phyloP scores from a whole-genome alignment of 1,140 invertebrate species.

The Achatina immaculata region DNA sequence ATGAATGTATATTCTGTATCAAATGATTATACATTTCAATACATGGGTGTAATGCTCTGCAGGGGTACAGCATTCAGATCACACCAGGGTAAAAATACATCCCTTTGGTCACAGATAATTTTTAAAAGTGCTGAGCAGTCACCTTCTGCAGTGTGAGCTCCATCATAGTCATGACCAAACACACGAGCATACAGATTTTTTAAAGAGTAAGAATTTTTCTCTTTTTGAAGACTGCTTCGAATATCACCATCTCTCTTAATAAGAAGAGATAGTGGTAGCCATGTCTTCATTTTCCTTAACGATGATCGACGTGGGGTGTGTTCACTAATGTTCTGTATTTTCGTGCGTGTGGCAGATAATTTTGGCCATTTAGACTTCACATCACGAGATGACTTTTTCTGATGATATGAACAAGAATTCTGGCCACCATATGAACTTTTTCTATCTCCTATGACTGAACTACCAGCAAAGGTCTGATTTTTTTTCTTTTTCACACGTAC shows the following conservation, averaged over 20 bases:
- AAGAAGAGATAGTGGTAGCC: not conserved
- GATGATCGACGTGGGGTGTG: not conserved
- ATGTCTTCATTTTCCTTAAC: not conserved
- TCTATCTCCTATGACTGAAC: too few relatives aligned
- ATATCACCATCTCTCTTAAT: not conserved
- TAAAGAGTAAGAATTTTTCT: constrained; percentile 55
- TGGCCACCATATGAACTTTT: not conserved
- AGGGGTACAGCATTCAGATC: constrained; percentile 54
- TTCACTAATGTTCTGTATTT: not conserved
- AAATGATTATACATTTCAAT: too few relatives aligned
- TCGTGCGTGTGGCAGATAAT: not conserved
- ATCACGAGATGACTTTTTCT: not conserved
- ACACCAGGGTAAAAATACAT: constrained; percentile 54
- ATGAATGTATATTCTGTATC: too few relatives aligned
- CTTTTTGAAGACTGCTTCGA: constrained; percentile 42
- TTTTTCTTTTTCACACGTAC: not conserved
- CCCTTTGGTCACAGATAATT: constrained; percentile 47
- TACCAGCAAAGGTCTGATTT: not conserved
- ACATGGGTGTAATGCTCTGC: constrained; percentile 40
- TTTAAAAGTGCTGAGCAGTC: constrained; percentile 61
- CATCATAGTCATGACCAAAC: constrained; percentile 48
- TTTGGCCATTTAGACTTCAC: not conserved
- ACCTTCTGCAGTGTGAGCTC: constrained; percentile 61
- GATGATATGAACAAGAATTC: not conserved
- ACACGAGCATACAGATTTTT: constrained; percentile 52